Evolutionary conservation across 2,797 vertebrate species (phyloP), one percentile per base, ranked within the genome.

Genomic region (Hypotaenidia philippensis): DNA sequence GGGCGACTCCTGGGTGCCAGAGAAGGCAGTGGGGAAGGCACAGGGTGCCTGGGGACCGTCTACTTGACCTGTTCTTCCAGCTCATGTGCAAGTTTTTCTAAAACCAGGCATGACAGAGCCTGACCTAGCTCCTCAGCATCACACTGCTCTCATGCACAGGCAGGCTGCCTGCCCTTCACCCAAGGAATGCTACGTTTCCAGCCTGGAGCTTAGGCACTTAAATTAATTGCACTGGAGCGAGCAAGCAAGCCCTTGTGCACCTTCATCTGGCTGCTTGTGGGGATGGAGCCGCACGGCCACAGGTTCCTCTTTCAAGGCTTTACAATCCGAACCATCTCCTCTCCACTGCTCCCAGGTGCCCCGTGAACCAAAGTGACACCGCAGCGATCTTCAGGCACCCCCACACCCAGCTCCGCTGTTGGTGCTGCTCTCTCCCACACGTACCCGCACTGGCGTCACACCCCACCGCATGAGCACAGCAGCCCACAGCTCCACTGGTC

Each of bases 11-110:
- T 8, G 3, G 8, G 4, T 40, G 63, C 25, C 7, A 2, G 49
- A 76, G 45, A 78, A 66, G 29, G 53, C 40, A 71, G 45, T 27
- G 19, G 25, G 40, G 25, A 76, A 47, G 26, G 18, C 50, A 6
- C 0, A 0, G 49, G 63, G 9, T 4, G 57, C 65, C 53, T 36
- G 38, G 84, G 53, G 31, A 56, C 31, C 31, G 9, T 32, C 10
- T 8, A 70, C 69, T 44, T 68, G 29, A 68, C 32, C 13, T 23
- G 6, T 38, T 83, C 52, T 86, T 90, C 47, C 77, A 86, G 56
- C 29, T 87, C 27, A 31, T 6, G 11, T 32, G n/a, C 3, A 5
- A 1, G 0, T 38, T 55, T 72, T 92, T 77, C 22, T 78, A 36
- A 60, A 90, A 78, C 23, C 31, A 71, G 64, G 76, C n/a, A 55